phyloP scores from a whole-genome alignment of 2,797 vertebrate species.

The Valencia hispanica region DNA sequence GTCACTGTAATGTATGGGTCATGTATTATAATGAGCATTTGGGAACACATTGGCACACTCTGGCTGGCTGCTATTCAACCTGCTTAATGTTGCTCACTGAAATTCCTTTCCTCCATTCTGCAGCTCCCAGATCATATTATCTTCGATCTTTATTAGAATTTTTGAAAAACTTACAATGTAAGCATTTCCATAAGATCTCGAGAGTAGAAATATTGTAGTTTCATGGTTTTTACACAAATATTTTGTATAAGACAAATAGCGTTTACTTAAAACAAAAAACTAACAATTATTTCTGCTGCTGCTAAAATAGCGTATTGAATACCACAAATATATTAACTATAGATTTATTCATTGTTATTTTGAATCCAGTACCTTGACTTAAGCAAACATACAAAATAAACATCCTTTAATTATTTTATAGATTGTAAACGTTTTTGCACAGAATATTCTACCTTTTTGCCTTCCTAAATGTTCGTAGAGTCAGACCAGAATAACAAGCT shows the following conservation, averaged over 20 bases:
- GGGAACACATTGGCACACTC: slow-evolving; percentile 71
- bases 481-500: background rate
- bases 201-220: background rate
- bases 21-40: slow-evolving; percentile 76
- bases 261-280: background rate
- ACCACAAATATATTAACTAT: background rate
- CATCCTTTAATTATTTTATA: too few relatives aligned
- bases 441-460: background rate
- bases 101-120: slow-evolving; percentile 30
- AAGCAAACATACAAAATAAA: too few relatives aligned
- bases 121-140: background rate
- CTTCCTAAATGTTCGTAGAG: background rate
- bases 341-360: too few relatives aligned
- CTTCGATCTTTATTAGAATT: slow-evolving; percentile 36
- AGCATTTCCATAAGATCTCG: background rate
- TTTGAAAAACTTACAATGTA: background rate
- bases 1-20: slow-evolving; percentile 76
- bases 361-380: too few relatives aligned
- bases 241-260: background rate
- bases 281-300: background rate
- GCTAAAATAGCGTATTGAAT: background rate
- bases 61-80: slow-evolving; percentile 63
- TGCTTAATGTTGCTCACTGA: slow-evolving; percentile 39
- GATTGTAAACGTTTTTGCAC: too few relatives aligned
- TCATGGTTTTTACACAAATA: background rate